Base-by-base conservation (phyloP, 2,888 invertebrate species). In the Cosmia trapezina region DNA sequence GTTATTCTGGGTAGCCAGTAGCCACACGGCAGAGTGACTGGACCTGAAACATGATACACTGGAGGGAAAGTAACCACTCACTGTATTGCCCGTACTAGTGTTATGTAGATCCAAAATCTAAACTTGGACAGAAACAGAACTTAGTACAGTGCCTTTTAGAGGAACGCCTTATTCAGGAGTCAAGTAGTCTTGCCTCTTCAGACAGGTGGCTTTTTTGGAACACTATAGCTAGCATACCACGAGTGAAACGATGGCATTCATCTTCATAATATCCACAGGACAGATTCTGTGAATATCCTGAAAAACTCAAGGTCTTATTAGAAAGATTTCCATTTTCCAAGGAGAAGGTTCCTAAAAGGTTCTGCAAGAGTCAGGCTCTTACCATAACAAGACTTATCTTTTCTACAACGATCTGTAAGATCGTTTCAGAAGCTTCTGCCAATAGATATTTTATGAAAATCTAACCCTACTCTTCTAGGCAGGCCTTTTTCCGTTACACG, bases 21-120 rank as follows among this genome's bases (percentile, higher is more conserved):
- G 41, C 17, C 60, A 37, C 53, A 47, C 51, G 22, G 28, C 51
- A 53, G 59, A 28, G 53, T 54, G 66, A 64, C 72, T 67, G 69
- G 60, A 43, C 53, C 70, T 67, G 81, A 59, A 81, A 81, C 61
- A 43, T 57, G 83, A 80, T 59, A 75, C 70, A 54, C 76, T 72
- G 22, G 47, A 75, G 56, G 43, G 72, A 83, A 83, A 80, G 81
- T 80, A 54, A 66, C 19, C 69, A 49, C 53, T 78, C 68, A 62
- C 68, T 47, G 54, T 45, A 9, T 43, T 63, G 61, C 43, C 28
- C 53, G 72, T 56, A 67, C 69, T 73, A 43, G 19, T 57, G 67
- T 72, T 68, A 53, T 64, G 43, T 60, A 22, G 67, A 33, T 12
- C 56, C 9, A 19, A 54, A 61, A 70, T 78, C 12, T 45, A 45